Evolutionary conservation across 1,140 invertebrate genomes (phyloP), one percentile per base, ranked within the genome.

Genomic region (Ctenoplectra terminalis): DNA sequence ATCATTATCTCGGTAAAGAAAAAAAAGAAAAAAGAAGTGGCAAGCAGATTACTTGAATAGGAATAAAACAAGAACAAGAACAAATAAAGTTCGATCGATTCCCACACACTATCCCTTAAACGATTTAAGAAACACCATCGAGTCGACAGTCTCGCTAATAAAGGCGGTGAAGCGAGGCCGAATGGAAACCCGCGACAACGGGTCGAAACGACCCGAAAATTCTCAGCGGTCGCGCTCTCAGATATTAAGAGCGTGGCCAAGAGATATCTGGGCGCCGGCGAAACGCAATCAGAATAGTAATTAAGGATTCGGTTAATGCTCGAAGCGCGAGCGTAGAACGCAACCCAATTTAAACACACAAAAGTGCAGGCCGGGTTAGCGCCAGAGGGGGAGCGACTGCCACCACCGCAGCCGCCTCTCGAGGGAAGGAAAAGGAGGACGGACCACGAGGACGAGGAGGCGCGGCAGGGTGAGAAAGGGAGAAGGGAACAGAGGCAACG

Each of bases 251-350:
- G 64, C 74, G 54, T 31, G 58, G 73, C 43, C 56, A 46, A 71
- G 71, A 85, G 85, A 87, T 88, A 87, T 87, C 80, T 61, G 43
- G 29, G 26, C 60, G 77, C 43, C 78, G 72, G 61, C 50, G 77
- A 79, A 90, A 90, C 83, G 89, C 90, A 91, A 91, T 92, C 90
- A 89, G 88, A 91, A 91, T 91, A 91, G 90, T 91, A 92, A 91
- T 91, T 90, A 91, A 92, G 86, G 88, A 91, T 91, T 91, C 87
- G 88, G 88, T 91, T 90, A 90, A 91, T 88, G 88, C 85, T 88
- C 85, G 75, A 86, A 84, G 87, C 87, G 87, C 87, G 83, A 90
- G 86, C 82, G 86, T 86, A 84, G 84, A 90, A 89, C 85, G 87
- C 88, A 90, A 91, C 87, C 89, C 90, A 91, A 91, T 91, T 91